Base-by-base conservation (phyloP, 1,140 invertebrate species). In the Neelides sp. region DNA sequence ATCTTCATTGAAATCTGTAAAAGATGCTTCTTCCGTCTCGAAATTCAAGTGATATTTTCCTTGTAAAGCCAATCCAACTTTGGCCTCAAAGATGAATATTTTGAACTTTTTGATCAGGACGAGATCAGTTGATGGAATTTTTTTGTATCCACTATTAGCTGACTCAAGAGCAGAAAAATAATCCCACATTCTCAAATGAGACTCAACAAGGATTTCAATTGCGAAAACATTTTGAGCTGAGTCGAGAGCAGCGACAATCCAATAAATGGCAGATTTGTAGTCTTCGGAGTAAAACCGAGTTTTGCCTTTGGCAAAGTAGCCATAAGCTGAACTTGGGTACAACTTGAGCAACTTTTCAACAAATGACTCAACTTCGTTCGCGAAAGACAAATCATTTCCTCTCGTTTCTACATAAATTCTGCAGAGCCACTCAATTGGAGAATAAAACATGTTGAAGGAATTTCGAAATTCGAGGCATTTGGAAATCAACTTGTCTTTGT, bases 251-350 rank as follows among this genome's bases (percentile, higher is more conserved):
- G 27, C 34, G 17, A 40, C 41, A 2, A 57, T 15, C 50, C 50
- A 57, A 13, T n/a, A 23, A 8, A 53, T 45, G 2, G 46, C 47
- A 17, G 17, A 40, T 15, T 22, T 24, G 12, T 10, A 12, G 10
- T 22, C 37, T 46, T 57, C 41, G 17, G 35, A 50, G 10, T 44
- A 42, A 34, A 45, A 36, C n/a, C n/a, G n/a, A n/a, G n/a, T n/a
- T 48, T 57, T 57, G 19, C 55, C 55, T 30, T 34, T 17, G 1
- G 55, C 55, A 52, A 52, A 57, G 36, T 50, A 43, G n/a, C 50
- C 55, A 34, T 45, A 57, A 1, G 24, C 23, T 39, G 47, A 50
- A 5, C 47, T 42, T 7, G 55, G 55, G 34, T 54, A 42, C 4
- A 57, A 23, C 43, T 57, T 57, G 36, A 57, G 51, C 17, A 57